Evolutionary conservation across 2,113 vertebrate genomes (phyloP).

Genomic region (Prionailurus viverrinus): DNA sequence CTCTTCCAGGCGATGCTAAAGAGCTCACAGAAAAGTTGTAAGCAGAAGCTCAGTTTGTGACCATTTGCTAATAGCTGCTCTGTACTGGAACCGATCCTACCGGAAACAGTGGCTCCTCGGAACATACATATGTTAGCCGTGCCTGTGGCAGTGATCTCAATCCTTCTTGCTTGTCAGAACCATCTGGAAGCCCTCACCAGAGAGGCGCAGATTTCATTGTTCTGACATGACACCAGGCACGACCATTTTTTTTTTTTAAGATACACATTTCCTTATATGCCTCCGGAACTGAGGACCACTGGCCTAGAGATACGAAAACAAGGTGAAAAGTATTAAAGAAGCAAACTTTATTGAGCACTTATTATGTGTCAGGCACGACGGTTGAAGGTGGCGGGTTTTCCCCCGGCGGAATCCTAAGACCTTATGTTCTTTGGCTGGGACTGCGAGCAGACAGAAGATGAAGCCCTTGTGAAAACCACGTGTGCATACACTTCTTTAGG

Average conservation of each 20-base stretch:
- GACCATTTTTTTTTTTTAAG: neutral
- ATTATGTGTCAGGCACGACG: accelerated
- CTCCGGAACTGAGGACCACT: neutral
- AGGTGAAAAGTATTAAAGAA: neutral
- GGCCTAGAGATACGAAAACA: neutral
- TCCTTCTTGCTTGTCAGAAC: neutral
- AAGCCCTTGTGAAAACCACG: neutral
- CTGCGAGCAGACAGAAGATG: neutral
- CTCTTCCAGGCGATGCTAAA: neutral
- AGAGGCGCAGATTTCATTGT: neutral
- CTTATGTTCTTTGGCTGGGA: neutral
- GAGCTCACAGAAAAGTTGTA: neutral
- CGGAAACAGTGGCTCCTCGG: neutral
- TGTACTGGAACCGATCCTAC: neutral
- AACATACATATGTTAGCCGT: accelerated
- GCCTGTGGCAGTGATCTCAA: neutral
- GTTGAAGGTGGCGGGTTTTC: neutral
- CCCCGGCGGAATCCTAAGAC: accelerated
- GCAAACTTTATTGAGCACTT: neutral
- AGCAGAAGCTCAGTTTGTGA: neutral
- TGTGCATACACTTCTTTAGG: neutral
- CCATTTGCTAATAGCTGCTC: neutral
- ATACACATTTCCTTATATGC: neutral
- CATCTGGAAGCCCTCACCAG: neutral
- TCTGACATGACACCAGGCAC: neutral